phyloP scores from a whole-genome alignment of 2,797 vertebrate genomes.

The Acipenser ruthenus region DNA sequence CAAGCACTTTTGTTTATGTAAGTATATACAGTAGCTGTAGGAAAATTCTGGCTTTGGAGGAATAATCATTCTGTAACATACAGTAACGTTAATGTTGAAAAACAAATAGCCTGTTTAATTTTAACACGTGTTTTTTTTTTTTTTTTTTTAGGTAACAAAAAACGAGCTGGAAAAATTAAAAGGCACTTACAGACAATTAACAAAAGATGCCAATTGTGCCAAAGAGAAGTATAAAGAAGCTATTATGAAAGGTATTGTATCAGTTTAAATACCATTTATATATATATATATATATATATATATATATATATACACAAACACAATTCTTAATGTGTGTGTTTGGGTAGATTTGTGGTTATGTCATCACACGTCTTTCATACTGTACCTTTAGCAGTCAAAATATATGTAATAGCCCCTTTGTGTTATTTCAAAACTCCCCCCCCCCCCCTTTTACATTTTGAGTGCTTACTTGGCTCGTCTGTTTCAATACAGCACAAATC shows the following conservation, averaged over 20 bases:
- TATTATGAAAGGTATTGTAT: slow-evolving; percentile 73
- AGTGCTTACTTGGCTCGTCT: no score
- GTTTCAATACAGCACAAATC: no score
- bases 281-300: no score
- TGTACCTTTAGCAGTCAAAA: no score
- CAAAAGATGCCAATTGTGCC: slow-evolving; percentile 82
- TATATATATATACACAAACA: no score
- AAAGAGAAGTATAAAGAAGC: slow-evolving; percentile 92
- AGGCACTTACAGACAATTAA: slow-evolving; percentile 78
- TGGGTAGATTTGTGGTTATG: no score
- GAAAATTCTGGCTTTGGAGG: no score
- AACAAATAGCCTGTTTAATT: not conserved
- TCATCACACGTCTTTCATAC: no score
- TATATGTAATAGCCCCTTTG: not conserved
- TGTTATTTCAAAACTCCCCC: slow-evolving; percentile 8
- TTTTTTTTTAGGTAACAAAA: slow-evolving; percentile 74
- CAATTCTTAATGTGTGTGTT: no score
- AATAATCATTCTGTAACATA: no score
- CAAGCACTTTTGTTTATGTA: not conserved
- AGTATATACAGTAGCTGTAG: not conserved
- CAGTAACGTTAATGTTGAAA: no score
- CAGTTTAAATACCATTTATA: not conserved
- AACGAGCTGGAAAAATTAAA: slow-evolving; percentile 91
- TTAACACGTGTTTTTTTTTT: not conserved
- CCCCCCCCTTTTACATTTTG: no score